phyloP scores from a whole-genome alignment of 2,888 invertebrate genomes.

The Habroteleia sp. region DNA sequence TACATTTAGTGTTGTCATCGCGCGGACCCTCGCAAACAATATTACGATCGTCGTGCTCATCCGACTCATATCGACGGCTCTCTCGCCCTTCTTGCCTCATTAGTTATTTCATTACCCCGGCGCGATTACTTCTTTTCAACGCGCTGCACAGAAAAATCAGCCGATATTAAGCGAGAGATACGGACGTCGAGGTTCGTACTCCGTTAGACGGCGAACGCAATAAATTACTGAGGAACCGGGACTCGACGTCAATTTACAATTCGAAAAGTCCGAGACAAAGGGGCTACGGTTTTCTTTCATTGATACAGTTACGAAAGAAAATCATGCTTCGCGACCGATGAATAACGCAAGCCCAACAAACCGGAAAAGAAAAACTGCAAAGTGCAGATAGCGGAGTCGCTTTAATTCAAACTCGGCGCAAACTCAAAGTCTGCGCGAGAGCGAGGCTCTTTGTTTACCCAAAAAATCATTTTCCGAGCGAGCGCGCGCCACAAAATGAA shows the following conservation, averaged over 20 bases:
- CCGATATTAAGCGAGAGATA: constrained; percentile 14
- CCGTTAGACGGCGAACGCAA: constrained; percentile 19
- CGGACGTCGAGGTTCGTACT: constrained; percentile 9
- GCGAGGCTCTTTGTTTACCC: constrained; percentile 35
- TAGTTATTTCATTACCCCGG: constrained; percentile 25
- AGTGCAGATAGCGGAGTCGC: constrained; percentile 13
- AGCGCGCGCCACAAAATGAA: constrained; percentile 40
- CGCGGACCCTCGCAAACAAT: constrained; percentile 34
- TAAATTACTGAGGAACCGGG: constrained; percentile 26
- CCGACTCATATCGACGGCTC: constrained; percentile 6
- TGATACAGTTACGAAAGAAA: constrained; percentile 34
- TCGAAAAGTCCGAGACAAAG: constrained; percentile 23
- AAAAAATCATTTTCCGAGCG: constrained; percentile 61
- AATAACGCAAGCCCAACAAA: constrained; percentile 40
- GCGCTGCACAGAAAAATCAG: constrained; percentile 16
- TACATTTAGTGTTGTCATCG: constrained; percentile 51
- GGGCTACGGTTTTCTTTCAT: constrained; percentile 8
- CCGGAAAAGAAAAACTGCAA: constrained; percentile 37
- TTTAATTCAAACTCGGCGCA: constrained; percentile 35
- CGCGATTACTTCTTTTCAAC: no score
- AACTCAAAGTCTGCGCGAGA: constrained; percentile 16
- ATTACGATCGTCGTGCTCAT: constrained; percentile 20
- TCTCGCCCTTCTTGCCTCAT: constrained; percentile 10
- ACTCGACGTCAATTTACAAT: constrained; percentile 37
- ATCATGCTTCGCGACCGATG: constrained; percentile 16